Evolutionary conservation across 2,888 invertebrate species (phyloP), one percentile per base, ranked within the genome.

Genomic region (Amblyteles armatorius): DNA sequence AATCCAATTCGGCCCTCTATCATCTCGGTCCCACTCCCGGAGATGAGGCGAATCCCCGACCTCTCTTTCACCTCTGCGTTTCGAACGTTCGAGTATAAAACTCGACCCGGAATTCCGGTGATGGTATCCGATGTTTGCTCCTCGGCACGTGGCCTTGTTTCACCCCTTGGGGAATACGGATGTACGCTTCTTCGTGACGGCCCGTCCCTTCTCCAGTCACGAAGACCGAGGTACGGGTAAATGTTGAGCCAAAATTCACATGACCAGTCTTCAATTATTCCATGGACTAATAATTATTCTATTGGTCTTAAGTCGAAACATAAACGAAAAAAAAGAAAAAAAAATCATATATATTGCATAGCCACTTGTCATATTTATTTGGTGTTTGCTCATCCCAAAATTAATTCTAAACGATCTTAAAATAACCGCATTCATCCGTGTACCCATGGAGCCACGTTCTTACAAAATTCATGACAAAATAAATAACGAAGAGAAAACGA

Each of bases 71-170:
- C 22, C 63, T 50, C 11, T 65, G n/a, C 40, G 29, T 44, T 67
- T 36, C 60, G 16, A 33, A 57, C 33, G 50, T 29, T 4, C 11
- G 44, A 22, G 26, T 50, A 50, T 29, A 71, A 82, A 84, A 82
- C 76, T 79, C 79, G 82, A 82, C 82, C 82, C 81, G 84, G 78
- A 84, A 82, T 84, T 82, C 74, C 81, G 81, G 73, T 22, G 78
- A 81, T 78, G 63, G 52, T 57, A 67, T 19, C 16, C 63, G 48
- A 4, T 7, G 11, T 44, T 57, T 16, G 19, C 71, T 79, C n/a
- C 22, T 16, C 36, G 81, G 40, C 81, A 65, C 77, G 63, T 82
- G 76, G 40, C 76, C 50, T 52, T 52, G 55, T 50, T 22, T 16
- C n/a, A 19, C 63, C 60, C 76, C 11, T 5, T 5, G 63, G 36